Percentiles rank a stretch among this genome's conserved stretches.
Evolutionary conservation across 2,113 vertebrate genomes (phyloP).

Genomic region (Tretioscincus oriximinensis): DNA sequence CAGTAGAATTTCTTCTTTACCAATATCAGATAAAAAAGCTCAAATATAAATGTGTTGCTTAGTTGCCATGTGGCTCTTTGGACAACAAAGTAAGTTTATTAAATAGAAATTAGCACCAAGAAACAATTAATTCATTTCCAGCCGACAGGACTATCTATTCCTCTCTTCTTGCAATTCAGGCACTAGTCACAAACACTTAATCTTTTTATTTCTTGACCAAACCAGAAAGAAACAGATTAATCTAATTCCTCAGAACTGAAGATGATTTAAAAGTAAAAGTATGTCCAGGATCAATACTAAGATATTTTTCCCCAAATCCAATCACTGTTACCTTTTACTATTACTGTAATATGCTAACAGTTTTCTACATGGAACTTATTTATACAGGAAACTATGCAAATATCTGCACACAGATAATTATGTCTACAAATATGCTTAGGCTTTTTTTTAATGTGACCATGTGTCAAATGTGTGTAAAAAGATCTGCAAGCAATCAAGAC

Average conservation of each 20-base stretch:
- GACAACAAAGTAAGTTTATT: too few relatives aligned
- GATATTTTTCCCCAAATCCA: neutral
- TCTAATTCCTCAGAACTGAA: too few relatives aligned
- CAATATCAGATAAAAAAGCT: neutral
- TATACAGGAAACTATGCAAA: neutral
- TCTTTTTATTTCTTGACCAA: too few relatives aligned
- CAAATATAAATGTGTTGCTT: neutral
- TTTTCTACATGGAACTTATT: neutral
- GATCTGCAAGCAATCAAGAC: too few relatives aligned
- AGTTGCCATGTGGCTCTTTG: too few relatives aligned
- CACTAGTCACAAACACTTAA: too few relatives aligned
- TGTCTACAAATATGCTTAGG: neutral
- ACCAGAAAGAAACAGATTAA: too few relatives aligned
- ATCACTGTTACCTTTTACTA: neutral
- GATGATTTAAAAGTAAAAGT: too few relatives aligned
- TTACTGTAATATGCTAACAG: neutral
- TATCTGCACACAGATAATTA: neutral
- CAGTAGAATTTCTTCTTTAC: neutral
- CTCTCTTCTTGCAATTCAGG: neutral
- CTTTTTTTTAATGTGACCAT: neutral
- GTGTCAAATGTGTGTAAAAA: neutral
- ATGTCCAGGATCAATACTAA: too few relatives aligned
- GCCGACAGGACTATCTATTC: neutral
- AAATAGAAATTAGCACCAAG: too few relatives aligned
- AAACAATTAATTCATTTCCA: neutral